These are phyloP conservation scores for Eristalis arbustorum DNA, from an alignment of 2,888 invertebrate species.

Conservation along the genomic window DNA sequence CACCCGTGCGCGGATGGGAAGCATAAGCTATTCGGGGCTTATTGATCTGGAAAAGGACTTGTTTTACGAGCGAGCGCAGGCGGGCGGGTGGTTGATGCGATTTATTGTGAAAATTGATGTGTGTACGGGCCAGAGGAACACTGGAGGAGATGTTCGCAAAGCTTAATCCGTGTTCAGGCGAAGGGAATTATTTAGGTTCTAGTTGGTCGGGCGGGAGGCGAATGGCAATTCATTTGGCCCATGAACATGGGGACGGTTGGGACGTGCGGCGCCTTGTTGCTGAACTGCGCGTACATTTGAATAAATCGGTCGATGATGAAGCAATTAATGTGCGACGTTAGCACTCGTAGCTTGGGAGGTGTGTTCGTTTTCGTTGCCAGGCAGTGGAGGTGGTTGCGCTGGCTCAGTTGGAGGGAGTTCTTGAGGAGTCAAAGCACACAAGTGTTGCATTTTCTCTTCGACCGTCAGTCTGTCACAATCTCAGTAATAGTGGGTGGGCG, in stretches of 20 bases:
- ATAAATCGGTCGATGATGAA: neutral
- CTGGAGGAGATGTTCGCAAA: neutral
- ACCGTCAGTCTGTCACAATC: too few species aligned
- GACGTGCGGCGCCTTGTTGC: neutral
- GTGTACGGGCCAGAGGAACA: neutral
- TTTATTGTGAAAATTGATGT: slow-evolving; percentile 30
- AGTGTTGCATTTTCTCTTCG: too few species aligned
- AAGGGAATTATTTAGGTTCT: neutral
- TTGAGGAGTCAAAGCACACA: too few species aligned
- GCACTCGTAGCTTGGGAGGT: neutral
- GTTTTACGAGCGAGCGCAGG: slow-evolving; percentile 5
- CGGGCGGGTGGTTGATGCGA: neutral
- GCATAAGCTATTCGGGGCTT: slow-evolving; percentile 38
- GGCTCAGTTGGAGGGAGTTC: too few species aligned
- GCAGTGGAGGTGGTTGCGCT: neutral
- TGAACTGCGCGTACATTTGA: neutral
- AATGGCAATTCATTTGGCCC: neutral
- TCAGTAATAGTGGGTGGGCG: too few species aligned
- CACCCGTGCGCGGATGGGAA: neutral
- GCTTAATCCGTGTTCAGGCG: neutral
- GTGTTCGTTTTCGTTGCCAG: neutral
- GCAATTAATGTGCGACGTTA: neutral
- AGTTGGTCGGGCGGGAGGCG: neutral
- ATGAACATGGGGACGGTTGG: neutral
- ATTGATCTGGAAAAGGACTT: slow-evolving; percentile 46